Evolutionary conservation across 2,888 invertebrate genomes (phyloP).

Genomic region (Caenorhabditis uteleia): DNA sequence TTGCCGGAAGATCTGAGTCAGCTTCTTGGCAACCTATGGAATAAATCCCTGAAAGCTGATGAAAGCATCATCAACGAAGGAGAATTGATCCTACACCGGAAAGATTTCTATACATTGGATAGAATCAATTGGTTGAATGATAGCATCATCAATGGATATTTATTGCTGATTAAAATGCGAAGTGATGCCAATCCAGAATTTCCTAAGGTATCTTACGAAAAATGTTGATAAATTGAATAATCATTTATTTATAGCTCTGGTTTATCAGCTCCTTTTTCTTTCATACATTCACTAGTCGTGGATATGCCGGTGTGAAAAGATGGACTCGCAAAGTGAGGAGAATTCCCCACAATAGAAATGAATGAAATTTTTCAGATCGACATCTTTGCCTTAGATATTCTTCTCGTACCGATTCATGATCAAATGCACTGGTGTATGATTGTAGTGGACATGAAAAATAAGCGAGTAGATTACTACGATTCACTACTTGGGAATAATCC

Average conservation of each 20-base stretch:
- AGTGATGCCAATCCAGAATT: conserved; percentile 74
- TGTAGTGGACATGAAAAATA: conserved; percentile 80
- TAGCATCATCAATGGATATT: conserved; percentile 88
- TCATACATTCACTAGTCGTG: conserved; percentile 81
- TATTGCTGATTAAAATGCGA: conserved; percentile 87
- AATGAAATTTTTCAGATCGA: no score
- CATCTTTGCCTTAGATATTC: conserved; percentile 83
- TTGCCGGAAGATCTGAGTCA: no score
- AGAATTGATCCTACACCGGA: no score
- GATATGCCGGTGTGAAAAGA: conserved; percentile 81
- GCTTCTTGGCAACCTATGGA: no score
- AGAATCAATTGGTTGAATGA: conserved; percentile 94
- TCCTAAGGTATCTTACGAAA: conserved; percentile 56
- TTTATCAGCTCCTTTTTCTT: conserved; percentile 96
- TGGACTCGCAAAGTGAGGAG: conserved; percentile 85
- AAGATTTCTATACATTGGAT: conserved; percentile 83
- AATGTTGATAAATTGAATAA: background rate
- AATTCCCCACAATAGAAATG: no score
- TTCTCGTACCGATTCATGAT: conserved; percentile 90
- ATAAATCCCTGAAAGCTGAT: no score
- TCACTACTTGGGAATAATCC: conserved; percentile 87
- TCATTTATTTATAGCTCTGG: conserved; percentile 76
- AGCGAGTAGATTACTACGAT: conserved; percentile 84
- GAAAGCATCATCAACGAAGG: no score
- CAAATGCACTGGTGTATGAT: conserved; percentile 92